Conservation (phyloP, 2,797 vertebrate genomes). For the Onychomys arenicola region DNA sequence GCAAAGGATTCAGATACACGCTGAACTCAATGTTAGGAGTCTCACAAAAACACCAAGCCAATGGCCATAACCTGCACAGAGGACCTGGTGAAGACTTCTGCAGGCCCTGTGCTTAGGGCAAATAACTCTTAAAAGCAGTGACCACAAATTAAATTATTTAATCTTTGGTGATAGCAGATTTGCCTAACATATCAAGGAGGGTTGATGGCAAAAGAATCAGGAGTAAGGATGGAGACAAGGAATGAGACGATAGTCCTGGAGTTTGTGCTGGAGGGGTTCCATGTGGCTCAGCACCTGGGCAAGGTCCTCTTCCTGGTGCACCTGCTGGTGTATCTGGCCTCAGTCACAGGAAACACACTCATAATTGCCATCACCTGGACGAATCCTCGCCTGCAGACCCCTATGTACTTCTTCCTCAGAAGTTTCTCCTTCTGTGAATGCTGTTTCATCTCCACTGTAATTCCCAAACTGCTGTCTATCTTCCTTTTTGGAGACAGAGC, state of each 20-base stretch:
- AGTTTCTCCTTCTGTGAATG: constrained; percentile 64
- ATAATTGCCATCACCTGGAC: neutral
- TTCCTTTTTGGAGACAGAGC: neutral
- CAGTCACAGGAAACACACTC: constrained; percentile 13
- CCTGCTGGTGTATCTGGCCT: constrained; percentile 12
- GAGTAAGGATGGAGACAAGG: neutral
- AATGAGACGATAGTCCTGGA: neutral
- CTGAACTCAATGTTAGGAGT: neutral
- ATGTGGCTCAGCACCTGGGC: neutral
- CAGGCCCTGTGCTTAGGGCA: neutral
- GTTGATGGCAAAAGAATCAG: neutral
- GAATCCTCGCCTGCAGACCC: constrained; percentile 54
- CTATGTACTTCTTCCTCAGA: constrained; percentile 56
- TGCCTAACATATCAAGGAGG: neutral
- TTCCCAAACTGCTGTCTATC: constrained; percentile 28
- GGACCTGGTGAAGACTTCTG: neutral
- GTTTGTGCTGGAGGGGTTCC: constrained; percentile 48
- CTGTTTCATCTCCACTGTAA: neutral
- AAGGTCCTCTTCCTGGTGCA: neutral
- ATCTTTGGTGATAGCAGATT: neutral
- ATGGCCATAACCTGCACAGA: neutral
- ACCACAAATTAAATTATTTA: neutral
- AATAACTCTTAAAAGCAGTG: neutral
- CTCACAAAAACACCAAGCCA: neutral
- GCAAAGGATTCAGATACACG: neutral